A percentile compares a stretch with the other conserved stretches of the same genome.
These are phyloP conservation scores for Panagrolaimus sp. DNA, from an alignment of 1,140 invertebrate genomes.

Conservation along the genomic window DNA sequence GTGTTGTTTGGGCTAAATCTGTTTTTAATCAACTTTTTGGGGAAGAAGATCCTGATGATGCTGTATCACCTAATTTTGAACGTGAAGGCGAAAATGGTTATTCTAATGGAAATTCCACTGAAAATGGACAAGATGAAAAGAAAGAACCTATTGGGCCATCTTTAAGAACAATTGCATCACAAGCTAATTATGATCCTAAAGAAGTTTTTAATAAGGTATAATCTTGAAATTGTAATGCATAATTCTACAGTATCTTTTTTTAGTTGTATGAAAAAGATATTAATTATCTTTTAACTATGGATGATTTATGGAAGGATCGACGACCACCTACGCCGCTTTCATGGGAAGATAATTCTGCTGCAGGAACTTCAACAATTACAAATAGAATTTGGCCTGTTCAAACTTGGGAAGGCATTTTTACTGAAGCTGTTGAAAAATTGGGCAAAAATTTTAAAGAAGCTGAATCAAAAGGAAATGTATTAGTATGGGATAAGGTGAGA, in stretches of 20 bases:
- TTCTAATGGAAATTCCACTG: slow-evolving; percentile 61
- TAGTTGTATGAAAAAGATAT: slow-evolving; percentile 74
- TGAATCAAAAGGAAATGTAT: slow-evolving; percentile 19
- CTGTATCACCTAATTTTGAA: slow-evolving; percentile 65
- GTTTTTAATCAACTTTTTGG: slow-evolving; percentile 98
- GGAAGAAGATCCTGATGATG: slow-evolving; percentile 87
- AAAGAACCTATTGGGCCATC: slow-evolving; percentile 67
- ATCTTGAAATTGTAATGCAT: too few relatives aligned
- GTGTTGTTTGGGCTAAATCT: slow-evolving; percentile 98
- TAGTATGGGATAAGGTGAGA: slow-evolving; percentile 34
- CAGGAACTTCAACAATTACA: slow-evolving; percentile 22
- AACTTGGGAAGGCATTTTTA: slow-evolving; percentile 72
- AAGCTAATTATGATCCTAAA: slow-evolving; percentile 72
- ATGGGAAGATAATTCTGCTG: slow-evolving; percentile 50
- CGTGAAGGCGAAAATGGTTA: slow-evolving; percentile 75
- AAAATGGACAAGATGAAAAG: slow-evolving; percentile 65
- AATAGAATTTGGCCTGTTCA: slow-evolving; percentile 70
- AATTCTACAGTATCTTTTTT: too few relatives aligned
- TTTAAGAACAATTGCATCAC: background rate
- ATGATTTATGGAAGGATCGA: slow-evolving; percentile 83
- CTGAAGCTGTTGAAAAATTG: slow-evolving; percentile 66
- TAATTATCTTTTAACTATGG: slow-evolving; percentile 85
- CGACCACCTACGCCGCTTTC: slow-evolving; percentile 74
- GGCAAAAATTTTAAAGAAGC: slow-evolving; percentile 34
- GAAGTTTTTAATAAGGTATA: slow-evolving; percentile 60